Conservation (phyloP, 2,888 invertebrate genomes). For the Lycia hirtaria region DNA sequence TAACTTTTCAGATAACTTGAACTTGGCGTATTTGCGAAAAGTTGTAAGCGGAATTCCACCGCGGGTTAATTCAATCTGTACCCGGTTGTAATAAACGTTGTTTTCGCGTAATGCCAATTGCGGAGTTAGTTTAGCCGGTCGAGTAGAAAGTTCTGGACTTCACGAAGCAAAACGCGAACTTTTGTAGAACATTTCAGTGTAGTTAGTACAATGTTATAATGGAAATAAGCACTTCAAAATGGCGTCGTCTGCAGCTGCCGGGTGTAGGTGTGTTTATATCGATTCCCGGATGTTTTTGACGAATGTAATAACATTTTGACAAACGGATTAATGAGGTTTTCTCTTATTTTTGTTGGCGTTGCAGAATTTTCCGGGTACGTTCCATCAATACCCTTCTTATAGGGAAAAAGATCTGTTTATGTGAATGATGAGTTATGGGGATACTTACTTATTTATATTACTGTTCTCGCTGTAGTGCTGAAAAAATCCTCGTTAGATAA, state of each 20-base stretch:
- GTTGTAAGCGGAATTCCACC: conserved; percentile 81
- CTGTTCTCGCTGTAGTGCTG: neutral
- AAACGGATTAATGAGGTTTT: conserved; percentile 47
- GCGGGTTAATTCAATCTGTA: conserved; percentile 83
- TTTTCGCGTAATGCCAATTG: conserved; percentile 82
- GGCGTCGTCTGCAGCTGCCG: conserved; percentile 79
- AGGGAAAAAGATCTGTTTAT: conserved; percentile 8
- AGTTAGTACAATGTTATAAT: conserved; percentile 86
- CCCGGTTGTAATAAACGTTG: conserved; percentile 83
- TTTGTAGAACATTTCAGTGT: conserved; percentile 86
- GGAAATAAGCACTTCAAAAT: conserved; percentile 86
- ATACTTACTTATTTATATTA: neutral
- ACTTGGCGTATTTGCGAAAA: conserved; percentile 82
- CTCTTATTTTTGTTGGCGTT: conserved; percentile 33
- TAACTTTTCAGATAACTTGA: conserved; percentile 86
- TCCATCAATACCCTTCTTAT: conserved; percentile 5
- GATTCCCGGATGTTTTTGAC: conserved; percentile 66
- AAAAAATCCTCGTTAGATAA: no score
- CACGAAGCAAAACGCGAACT: conserved; percentile 86
- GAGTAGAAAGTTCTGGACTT: conserved; percentile 83
- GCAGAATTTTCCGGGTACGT: conserved; percentile 33
- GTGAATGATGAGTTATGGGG: conserved; percentile 13
- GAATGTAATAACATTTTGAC: conserved; percentile 57
- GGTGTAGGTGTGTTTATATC: conserved; percentile 67
- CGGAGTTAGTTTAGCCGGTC: conserved; percentile 73